Percentiles rank a stretch among this genome's conserved stretches.
These are phyloP conservation scores for Melitaea cinxia DNA, from an alignment of 1,140 invertebrate species.

Conservation along the genomic window DNA sequence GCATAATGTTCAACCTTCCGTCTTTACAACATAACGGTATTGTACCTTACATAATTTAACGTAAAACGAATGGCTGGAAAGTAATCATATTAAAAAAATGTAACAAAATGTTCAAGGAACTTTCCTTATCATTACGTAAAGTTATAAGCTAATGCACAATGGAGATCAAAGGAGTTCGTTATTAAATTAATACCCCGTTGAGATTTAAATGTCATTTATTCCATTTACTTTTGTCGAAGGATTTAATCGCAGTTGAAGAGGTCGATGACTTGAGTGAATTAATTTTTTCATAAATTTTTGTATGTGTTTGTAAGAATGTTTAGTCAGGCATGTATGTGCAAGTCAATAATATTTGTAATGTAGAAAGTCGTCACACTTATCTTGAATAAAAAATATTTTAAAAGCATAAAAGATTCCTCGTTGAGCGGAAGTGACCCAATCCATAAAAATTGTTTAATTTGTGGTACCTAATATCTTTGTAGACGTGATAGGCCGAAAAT, in stretches of 20 bases:
- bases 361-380: neutral
- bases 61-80: conserved; percentile 36
- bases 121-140: conserved; percentile 26
- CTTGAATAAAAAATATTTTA: too few relatives aligned
- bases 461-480: too few relatives aligned
- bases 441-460: too few relatives aligned
- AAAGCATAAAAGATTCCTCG: too few relatives aligned
- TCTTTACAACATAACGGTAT: conserved; percentile 29
- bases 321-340: neutral
- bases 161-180: conserved; percentile 9
- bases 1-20: conserved; percentile 33
- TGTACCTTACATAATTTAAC: conserved; percentile 25
- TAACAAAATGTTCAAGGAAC: conserved; percentile 38
- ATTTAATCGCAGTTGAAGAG: neutral
- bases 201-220: neutral
- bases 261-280: neutral
- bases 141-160: conserved; percentile 31
- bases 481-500: too few relatives aligned
- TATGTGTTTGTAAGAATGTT: neutral
- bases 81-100: conserved; percentile 36
- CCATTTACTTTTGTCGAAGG: neutral
- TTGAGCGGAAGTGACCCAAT: too few relatives aligned
- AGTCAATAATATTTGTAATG: too few relatives aligned
- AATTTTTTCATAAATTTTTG: neutral
- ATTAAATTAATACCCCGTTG: neutral